Evolutionary conservation across 2,797 vertebrate genomes (phyloP), one percentile per base, ranked within the genome.

Genomic region (Merluccius polli): DNA sequence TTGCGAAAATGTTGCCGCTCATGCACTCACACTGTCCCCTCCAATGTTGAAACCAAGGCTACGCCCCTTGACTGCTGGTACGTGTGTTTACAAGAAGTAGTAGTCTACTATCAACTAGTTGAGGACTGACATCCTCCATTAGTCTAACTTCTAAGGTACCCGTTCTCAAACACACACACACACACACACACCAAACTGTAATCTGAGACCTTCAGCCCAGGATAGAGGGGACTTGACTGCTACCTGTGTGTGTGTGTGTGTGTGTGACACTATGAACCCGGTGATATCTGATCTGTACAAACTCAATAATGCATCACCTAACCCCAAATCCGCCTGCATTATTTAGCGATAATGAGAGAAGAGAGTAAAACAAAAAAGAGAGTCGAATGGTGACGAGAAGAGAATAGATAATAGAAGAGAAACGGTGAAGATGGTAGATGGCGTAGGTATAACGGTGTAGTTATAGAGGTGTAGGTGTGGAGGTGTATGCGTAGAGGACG

Each of bases 301-400:
- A 74, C 73, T 91, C 78, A 93, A 93, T 86, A 78, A 94, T 95
- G 88, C 91, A 95, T 93, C 89, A 92, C 88, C 82, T 91, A 94
- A 91, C 89, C 75, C 24, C 59, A 63, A 63, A n/a, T 87, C 83
- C 38, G 33, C 82, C 90, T 94, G 36, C 73, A 92, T 93, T 90
- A 93, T 94, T 94, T 29, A 91, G 38, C 21, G 44, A 6, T 59
- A 16, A 12, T 18, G 48, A 35, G 18, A 35, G 72, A n/a, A 73
- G 48, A 33, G 31, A 52, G n/a, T 35, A 59, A 24, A 59, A 59
- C n/a, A 24, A n/a, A 59, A 24, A 21, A 59, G 21, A n/a, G 21
- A n/a, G n/a, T n/a, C n/a, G 15, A 44, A 10, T 4, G n/a, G 48
- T 59, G 6, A n/a, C 9, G 48, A 59, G 48, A 21, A 59, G 48